Evolutionary conservation across 2,888 invertebrate species (phyloP).

Genomic region (Eustalomyia histrio): DNA sequence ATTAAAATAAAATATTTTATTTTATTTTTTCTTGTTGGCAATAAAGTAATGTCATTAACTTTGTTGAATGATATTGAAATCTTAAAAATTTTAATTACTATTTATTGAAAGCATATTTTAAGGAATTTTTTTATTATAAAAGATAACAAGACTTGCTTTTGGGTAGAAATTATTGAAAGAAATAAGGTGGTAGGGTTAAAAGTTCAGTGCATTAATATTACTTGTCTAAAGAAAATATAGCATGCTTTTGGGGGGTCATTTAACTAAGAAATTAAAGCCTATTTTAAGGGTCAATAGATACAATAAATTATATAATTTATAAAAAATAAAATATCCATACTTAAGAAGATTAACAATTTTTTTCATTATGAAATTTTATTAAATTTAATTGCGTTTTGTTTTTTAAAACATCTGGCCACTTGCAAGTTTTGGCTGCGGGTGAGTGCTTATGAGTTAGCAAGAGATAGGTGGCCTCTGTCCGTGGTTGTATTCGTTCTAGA

Average conservation of each 20-base stretch:
- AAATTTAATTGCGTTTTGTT: too few species aligned
- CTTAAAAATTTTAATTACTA: neutral
- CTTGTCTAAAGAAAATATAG: neutral
- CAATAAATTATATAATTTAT: too few species aligned
- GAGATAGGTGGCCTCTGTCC: too few species aligned
- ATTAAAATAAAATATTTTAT: neutral
- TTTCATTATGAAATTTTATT: too few species aligned
- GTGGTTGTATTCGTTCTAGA: too few species aligned
- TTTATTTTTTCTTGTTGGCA: neutral
- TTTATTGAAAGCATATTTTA: neutral
- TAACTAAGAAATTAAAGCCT: neutral
- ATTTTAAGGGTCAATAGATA: neutral
- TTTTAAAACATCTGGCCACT: too few species aligned
- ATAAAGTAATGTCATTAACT: too few species aligned
- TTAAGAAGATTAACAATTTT: too few species aligned
- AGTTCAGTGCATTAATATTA: neutral
- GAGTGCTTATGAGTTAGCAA: too few species aligned
- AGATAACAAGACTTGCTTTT: neutral
- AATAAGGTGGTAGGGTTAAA: neutral
- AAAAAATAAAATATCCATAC: too few species aligned
- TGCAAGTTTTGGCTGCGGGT: too few species aligned
- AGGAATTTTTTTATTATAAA: neutral
- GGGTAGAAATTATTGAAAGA: neutral
- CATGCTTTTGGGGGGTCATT: neutral
- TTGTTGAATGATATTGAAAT: neutral